These are phyloP conservation scores for Elysia crispata DNA, from an alignment of 2,888 invertebrate genomes.

Conservation along the genomic window DNA sequence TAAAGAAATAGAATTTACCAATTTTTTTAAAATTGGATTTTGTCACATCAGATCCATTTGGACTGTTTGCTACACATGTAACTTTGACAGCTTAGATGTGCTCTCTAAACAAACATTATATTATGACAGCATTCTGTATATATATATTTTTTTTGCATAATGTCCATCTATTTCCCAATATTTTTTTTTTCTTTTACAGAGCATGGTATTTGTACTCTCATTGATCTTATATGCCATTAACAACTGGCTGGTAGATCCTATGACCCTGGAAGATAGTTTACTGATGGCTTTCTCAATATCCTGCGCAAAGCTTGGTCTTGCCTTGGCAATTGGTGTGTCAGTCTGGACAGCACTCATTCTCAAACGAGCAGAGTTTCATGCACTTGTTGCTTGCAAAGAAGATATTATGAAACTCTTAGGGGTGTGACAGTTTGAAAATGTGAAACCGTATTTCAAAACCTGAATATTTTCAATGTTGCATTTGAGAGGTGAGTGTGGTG, in stretches of 20 bases:
- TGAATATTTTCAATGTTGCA: too few species aligned
- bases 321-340: slow-evolving; percentile 60
- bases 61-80: too few species aligned
- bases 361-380: slow-evolving; percentile 64
- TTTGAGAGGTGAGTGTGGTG: too few species aligned
- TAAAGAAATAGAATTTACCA: too few species aligned
- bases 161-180: too few species aligned
- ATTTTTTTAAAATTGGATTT: too few species aligned
- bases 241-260: slow-evolving; percentile 28
- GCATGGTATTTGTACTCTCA: slow-evolving; percentile 54
- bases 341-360: slow-evolving; percentile 63
- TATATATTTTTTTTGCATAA: too few species aligned
- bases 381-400: slow-evolving; percentile 58
- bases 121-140: too few species aligned
- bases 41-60: too few species aligned
- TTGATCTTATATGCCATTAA: slow-evolving; percentile 48
- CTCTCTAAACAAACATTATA: too few species aligned
- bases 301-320: slow-evolving; percentile 55
- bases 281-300: slow-evolving; percentile 55
- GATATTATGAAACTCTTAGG: slow-evolving; percentile 51
- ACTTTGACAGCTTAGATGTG: too few species aligned
- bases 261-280: slow-evolving; percentile 6
- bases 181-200: slow-evolving; percentile 15
- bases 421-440: neutral
- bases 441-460: too few species aligned